Base-by-base conservation (phyloP, 2,113 vertebrate species). In the Catharus fuscescens region DNA sequence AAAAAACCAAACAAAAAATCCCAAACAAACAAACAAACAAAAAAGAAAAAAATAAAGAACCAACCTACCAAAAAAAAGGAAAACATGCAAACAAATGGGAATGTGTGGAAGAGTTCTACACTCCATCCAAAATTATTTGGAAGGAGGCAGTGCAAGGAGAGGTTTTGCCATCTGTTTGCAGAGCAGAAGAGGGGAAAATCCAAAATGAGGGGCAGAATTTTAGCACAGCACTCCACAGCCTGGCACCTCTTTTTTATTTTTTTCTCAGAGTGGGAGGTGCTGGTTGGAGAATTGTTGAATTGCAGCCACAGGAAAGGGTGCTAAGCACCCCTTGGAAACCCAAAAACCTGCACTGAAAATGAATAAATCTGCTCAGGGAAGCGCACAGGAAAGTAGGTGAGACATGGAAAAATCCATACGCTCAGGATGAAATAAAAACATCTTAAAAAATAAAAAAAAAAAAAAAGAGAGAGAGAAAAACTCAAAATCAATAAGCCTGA, bases 401-500 rank as follows among this genome's bases (percentile, higher is more conserved):
- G 36, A 61, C 23, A 12, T 9, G 5, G 38, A 71, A 94, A 67
- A 86, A 74, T 84, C n/a, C 16, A 19, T 54, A 31, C 15, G 2
- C 15, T 76, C 3, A 0, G 47, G 47, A 60, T 61, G 32, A 29
- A 42, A 86, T 74, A 72, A 84, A 83, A 84, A 70, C 60, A 59
- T 28, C 52, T 64, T 25, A 67, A 32, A 32, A 45, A 10, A 3
- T 6, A 52, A 76, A 28, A 67, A 32, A 32, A 45, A 10, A 3
- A 7, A 56, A 76, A 53, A 57, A 17, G 34, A 69, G 18, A 24
- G 42, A 19, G 8, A 8, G 18, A 77, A 36, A 67, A 36, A 4
- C 42, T 82, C n/a, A 90, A 80, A 94, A 94, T 92, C 67, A 79
- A 86, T 94, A 92, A 36, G 9, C 23, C 32, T 56, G 31, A 54